phyloP scores from a whole-genome alignment of 1,140 invertebrate genomes.

The Solenopsis fugax region DNA sequence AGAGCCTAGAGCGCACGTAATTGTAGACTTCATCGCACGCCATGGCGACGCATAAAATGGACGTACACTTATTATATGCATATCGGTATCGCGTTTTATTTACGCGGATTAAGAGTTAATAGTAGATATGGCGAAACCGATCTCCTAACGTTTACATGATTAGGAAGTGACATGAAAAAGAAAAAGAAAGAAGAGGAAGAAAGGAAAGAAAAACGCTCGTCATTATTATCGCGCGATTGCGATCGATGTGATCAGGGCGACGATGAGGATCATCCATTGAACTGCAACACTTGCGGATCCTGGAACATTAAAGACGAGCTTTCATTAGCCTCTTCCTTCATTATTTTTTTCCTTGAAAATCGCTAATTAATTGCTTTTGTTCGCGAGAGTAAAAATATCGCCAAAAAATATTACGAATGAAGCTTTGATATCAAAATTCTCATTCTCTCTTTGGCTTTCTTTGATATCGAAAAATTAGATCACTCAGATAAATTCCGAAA shows the following conservation, averaged over 20 bases:
- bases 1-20: constrained; percentile 69
- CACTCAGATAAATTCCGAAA: neutral
- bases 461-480: neutral
- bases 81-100: constrained; percentile 69
- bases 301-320: constrained; percentile 42
- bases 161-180: constrained; percentile 70
- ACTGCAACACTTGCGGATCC: constrained; percentile 48
- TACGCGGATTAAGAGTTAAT: constrained; percentile 71
- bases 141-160: constrained; percentile 65
- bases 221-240: constrained; percentile 73
- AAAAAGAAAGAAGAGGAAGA: neutral
- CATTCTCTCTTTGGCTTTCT: neutral
- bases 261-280: constrained; percentile 58
- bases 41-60: constrained; percentile 38
- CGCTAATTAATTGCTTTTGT: constrained; percentile 18
- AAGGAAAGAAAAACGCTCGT: constrained; percentile 19
- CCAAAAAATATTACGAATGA: neutral
- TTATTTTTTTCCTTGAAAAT: neutral
- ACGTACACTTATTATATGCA: constrained; percentile 64
- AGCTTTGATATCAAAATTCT: neutral
- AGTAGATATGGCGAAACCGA: constrained; percentile 70
- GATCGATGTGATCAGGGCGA: constrained; percentile 56
- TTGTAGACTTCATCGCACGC: constrained; percentile 30
- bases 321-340: constrained; percentile 8
- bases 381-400: neutral